Percentiles rank a stretch among this genome's conserved stretches.
Conservation (phyloP, 1,140 invertebrate species). For the Brachionus plicatilis region DNA sequence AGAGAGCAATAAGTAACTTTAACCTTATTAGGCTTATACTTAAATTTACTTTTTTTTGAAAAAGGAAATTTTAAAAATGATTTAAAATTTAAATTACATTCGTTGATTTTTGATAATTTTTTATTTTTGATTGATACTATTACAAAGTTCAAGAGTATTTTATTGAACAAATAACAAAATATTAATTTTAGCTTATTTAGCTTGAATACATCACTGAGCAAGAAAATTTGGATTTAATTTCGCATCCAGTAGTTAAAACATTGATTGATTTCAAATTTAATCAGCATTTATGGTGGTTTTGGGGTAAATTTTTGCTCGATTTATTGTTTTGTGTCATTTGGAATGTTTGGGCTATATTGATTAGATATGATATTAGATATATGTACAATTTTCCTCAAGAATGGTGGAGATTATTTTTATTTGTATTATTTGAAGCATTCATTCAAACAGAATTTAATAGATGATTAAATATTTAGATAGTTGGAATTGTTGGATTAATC, state of each 20-base stretch:
- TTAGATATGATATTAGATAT: background rate
- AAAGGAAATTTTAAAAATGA: no score
- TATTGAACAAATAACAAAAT: background rate
- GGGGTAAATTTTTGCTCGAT: background rate
- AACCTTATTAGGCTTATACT: no score
- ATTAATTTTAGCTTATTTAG: background rate
- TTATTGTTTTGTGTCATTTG: background rate
- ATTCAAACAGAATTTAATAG: background rate
- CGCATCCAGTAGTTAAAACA: background rate
- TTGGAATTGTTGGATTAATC: background rate
- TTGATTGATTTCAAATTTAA: background rate
- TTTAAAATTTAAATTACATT: no score
- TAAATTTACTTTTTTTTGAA: no score
- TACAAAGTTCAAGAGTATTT: no score
- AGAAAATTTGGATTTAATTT: background rate
- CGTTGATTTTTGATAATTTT: no score
- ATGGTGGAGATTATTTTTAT: constrained; percentile 27
- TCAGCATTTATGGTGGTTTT: background rate
- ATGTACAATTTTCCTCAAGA: constrained; percentile 3
- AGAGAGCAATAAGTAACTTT: no score
- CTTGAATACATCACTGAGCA: background rate
- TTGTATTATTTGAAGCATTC: background rate
- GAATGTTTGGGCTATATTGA: background rate
- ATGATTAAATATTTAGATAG: background rate
- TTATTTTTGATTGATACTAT: no score